phyloP scores from a whole-genome alignment of 2,113 vertebrate species.

The Pyrgilauda ruficollis region DNA sequence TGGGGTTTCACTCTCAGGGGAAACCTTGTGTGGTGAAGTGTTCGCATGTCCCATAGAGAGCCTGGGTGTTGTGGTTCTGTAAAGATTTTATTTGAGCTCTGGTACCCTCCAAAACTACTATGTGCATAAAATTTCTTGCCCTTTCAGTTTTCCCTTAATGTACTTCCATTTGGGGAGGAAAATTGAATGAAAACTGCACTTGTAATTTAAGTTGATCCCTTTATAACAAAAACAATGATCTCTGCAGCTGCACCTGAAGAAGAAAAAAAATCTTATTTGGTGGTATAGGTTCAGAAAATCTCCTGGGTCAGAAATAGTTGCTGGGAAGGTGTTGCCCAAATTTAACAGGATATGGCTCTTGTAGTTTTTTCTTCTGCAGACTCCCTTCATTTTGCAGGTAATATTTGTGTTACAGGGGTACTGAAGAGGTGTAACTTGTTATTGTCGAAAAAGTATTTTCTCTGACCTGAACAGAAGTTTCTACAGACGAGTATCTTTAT shows the following conservation, averaged over 20 bases:
- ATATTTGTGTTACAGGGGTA: not conserved
- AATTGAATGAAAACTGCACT: not conserved
- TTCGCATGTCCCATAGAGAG: not conserved
- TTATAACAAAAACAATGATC: not conserved
- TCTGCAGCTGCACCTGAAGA: not conserved
- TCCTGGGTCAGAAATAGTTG: not conserved
- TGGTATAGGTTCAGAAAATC: not conserved
- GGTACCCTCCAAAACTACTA: not conserved
- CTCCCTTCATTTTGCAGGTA: not conserved
- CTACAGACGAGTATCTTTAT: not conserved
- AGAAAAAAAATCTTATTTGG: not conserved
- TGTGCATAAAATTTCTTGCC: not conserved
- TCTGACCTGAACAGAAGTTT: not conserved
- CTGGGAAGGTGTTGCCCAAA: not conserved
- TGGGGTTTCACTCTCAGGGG: not conserved
- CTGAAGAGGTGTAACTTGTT: not conserved
- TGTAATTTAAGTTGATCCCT: not conserved
- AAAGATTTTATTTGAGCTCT: not conserved
- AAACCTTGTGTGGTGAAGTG: not conserved
- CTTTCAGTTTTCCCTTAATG: not conserved
- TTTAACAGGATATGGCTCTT: not conserved
- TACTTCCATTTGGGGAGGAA: not conserved
- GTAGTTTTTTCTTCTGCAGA: not conserved
- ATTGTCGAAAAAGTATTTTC: not conserved
- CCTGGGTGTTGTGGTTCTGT: not conserved